Conservation (phyloP, 1,140 invertebrate genomes). For the Sycobia sp. region DNA sequence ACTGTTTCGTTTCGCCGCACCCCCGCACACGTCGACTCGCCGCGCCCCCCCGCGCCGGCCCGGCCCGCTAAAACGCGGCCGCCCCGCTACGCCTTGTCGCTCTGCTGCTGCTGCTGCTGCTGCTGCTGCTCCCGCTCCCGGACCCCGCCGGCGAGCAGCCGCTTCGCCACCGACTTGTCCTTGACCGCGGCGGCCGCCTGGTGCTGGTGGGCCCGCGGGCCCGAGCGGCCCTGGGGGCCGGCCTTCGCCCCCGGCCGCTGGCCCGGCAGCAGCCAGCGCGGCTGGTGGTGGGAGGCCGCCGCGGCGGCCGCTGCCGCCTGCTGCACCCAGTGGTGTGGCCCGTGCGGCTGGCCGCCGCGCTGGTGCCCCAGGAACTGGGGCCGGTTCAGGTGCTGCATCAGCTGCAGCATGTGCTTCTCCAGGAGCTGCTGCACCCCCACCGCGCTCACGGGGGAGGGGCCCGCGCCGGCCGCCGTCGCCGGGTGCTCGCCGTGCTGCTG, state of each 20-base stretch:
- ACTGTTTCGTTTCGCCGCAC: conserved; percentile 12
- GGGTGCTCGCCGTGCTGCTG: conserved; percentile 26
- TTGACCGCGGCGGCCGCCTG: neutral
- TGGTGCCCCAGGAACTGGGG: conserved; percentile 38
- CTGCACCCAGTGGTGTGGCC: conserved; percentile 29
- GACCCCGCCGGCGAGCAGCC: neutral
- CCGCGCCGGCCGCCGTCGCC: conserved; percentile 14
- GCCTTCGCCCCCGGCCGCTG: neutral
- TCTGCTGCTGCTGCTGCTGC: conserved; percentile 8
- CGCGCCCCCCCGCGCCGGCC: neutral
- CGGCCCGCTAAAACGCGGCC: neutral
- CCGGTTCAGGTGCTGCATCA: conserved; percentile 32
- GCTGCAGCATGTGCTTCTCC: conserved; percentile 21
- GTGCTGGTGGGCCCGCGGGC: neutral
- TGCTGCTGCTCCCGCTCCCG: neutral
- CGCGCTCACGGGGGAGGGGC: conserved; percentile 13
- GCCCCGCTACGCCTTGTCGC: conserved; percentile 14
- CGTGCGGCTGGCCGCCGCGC: conserved; percentile 34
- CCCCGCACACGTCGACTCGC: neutral
- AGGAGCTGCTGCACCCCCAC: conserved; percentile 16
- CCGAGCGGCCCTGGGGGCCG: neutral
- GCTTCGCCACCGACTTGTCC: neutral
- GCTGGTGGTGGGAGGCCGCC: neutral
- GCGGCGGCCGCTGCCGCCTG: conserved; percentile 35
- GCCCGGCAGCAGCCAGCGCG: conserved; percentile 11